These are phyloP conservation scores for rabbit (Oryctolagus cuniculus) DNA, from an alignment of 2,113 vertebrate species.

Conservation along the genomic window DNA sequence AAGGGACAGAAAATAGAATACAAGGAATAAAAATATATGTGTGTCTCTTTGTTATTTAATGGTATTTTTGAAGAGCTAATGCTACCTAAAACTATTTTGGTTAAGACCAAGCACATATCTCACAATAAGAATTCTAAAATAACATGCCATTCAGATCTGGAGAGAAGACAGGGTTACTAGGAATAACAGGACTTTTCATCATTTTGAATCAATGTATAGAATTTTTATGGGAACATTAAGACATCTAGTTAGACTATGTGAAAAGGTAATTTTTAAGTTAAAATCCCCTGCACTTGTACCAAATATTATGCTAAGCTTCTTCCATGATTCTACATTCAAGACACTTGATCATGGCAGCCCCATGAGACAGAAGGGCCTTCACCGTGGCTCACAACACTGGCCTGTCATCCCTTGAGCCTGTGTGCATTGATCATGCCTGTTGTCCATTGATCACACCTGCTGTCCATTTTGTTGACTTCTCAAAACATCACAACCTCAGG, in stretches of 20 bases:
- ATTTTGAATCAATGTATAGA: constrained; percentile 1
- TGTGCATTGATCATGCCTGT: background rate
- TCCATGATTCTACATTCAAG: background rate
- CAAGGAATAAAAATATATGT: background rate
- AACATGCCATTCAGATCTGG: background rate
- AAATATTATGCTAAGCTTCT: background rate
- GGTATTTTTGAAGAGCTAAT: constrained; percentile 13
- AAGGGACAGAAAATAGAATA: background rate
- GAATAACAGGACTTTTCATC: constrained; percentile 12
- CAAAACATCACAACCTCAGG: background rate
- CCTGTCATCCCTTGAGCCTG: background rate
- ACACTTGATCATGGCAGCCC: background rate
- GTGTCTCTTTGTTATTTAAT: background rate
- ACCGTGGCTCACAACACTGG: background rate
- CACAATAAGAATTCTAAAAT: constrained; percentile 47
- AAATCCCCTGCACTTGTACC: background rate
- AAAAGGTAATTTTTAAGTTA: constrained; percentile 34
- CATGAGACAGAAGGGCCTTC: background rate
- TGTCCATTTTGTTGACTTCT: background rate
- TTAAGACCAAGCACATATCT: background rate
- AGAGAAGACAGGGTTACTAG: background rate
- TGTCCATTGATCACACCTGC: background rate
- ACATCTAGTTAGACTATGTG: background rate
- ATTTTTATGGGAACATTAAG: constrained; percentile 20
- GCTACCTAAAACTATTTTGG: constrained; percentile 12